Conservation (phyloP, 1,140 invertebrate species). For the Drosophila kepulauana region DNA sequence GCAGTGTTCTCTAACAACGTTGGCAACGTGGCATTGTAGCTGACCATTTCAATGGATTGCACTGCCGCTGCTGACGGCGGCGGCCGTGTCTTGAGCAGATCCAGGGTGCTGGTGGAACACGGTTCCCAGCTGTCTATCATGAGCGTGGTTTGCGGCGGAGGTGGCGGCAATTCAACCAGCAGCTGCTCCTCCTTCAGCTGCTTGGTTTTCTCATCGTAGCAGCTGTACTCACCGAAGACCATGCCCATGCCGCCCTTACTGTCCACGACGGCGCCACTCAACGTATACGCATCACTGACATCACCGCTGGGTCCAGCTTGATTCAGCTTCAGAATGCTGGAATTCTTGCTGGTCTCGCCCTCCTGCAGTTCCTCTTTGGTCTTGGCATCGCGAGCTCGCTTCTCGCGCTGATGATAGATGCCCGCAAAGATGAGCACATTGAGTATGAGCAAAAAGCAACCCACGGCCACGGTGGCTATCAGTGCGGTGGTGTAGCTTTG, state of each 20-base stretch:
- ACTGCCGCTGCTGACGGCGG: slow-evolving; percentile 34
- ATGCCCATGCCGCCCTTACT: slow-evolving; percentile 64
- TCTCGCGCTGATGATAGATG: slow-evolving; percentile 95
- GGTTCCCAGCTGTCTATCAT: slow-evolving; percentile 77
- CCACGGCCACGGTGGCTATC: slow-evolving; percentile 96
- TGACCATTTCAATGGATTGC: slow-evolving; percentile 68
- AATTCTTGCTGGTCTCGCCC: slow-evolving; percentile 86
- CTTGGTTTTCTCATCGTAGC: slow-evolving; percentile 88
- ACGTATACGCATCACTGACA: slow-evolving; percentile 61
- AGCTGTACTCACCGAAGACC: slow-evolving; percentile 88
- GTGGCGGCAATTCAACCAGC: slow-evolving; percentile 87
- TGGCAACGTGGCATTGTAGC: slow-evolving; percentile 59
- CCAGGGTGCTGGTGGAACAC: slow-evolving; percentile 76
- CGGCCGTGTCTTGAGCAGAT: slow-evolving; percentile 76
- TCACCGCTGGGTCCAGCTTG: slow-evolving; percentile 47
- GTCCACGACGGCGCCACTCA: slow-evolving; percentile 65
- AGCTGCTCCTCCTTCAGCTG: slow-evolving; percentile 87
- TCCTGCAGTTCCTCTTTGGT: slow-evolving; percentile 91
- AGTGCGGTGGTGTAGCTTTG: slow-evolving; percentile 95
- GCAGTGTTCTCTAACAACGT: slow-evolving; percentile 50
- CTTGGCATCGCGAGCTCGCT: slow-evolving; percentile 87
- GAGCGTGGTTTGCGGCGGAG: slow-evolving; percentile 72
- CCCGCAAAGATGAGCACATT: slow-evolving; percentile 97
- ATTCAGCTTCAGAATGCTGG: slow-evolving; percentile 77
- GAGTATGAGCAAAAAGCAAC: slow-evolving; percentile 93